These are phyloP conservation scores for Anadara kagoshimensis DNA, from an alignment of 1,140 invertebrate genomes.

Conservation along the genomic window DNA sequence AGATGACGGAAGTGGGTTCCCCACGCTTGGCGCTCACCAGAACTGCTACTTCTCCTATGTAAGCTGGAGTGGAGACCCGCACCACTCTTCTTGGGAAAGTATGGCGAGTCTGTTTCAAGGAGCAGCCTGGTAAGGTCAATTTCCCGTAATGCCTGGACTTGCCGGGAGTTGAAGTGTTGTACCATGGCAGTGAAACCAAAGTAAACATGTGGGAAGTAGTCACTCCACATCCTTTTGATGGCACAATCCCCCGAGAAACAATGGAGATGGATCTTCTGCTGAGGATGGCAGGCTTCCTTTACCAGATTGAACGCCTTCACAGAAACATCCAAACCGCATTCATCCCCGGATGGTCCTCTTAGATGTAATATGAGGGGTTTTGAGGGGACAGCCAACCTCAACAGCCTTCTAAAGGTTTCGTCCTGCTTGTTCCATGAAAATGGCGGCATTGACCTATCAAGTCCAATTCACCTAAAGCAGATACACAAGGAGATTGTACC, in stretches of 20 bases:
- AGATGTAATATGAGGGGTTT: background rate
- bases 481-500: background rate
- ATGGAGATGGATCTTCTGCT: background rate
- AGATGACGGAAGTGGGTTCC: no score
- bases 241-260: background rate
- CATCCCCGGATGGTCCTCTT: background rate
- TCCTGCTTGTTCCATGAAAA: background rate
- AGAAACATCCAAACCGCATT: background rate
- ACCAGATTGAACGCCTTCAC: background rate
- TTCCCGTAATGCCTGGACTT: background rate
- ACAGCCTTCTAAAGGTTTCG: background rate
- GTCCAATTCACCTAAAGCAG: background rate
- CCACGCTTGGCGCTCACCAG: background rate
- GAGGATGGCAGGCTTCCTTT: background rate
- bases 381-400: background rate
- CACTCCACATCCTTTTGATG: background rate
- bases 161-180: background rate
- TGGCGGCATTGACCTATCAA: background rate
- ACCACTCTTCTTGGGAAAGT: background rate
- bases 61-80: no score
- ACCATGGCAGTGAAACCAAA: background rate
- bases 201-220: background rate
- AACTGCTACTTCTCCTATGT: background rate
- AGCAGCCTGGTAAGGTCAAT: background rate
- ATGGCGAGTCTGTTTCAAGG: background rate